Base-by-base conservation (phyloP, 2,888 invertebrate genomes). In the Diarsia rubi region DNA sequence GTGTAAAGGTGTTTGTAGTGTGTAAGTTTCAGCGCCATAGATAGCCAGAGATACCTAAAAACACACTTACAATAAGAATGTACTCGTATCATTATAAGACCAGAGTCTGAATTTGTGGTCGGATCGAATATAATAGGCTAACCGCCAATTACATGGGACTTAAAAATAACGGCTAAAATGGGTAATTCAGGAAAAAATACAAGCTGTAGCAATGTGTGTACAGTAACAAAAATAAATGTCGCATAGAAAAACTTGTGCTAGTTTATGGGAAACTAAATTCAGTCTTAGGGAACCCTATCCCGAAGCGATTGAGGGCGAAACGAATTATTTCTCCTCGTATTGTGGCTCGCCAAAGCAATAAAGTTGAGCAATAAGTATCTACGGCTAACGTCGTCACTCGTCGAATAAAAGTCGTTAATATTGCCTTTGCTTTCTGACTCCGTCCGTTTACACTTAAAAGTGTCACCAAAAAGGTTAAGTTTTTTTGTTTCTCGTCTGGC, bases 291-390 rank as follows among this genome's bases (percentile, higher is more conserved):
- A 66, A 79, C 69, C 52, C 65, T 66, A 69, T 70, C 68, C 52
- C 44, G 71, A 63, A 66, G 16, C 66, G 52, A 86, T 78, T 75
- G 62, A 67, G 62, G 37, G 42, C 27, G 71, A 72, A 79, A 64
- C 62, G 71, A 71, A 85, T 82, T 85, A 79, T 85, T 65, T 71
- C 42, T 74, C 19, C 64, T 76, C 75, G n/a, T 47, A 67, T 78
- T 75, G 69, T 73, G 82, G 65, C 75, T 77, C 69, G 57, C 82
- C 82, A 64, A 59, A 65, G 79, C 70, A 69, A 78, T 87, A 87
- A 86, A 89, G 66, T 80, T 69, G 64, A 64, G 49, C 42, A 62
- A 76, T 74, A 77, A 82, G 77, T 75, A 75, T 60, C 52, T 57
- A 72, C 66, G 62, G 64, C 27, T 49, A 63, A 21, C 60, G 66